phyloP scores from a whole-genome alignment of 2,113 vertebrate species.

The Procapra przewalskii region DNA sequence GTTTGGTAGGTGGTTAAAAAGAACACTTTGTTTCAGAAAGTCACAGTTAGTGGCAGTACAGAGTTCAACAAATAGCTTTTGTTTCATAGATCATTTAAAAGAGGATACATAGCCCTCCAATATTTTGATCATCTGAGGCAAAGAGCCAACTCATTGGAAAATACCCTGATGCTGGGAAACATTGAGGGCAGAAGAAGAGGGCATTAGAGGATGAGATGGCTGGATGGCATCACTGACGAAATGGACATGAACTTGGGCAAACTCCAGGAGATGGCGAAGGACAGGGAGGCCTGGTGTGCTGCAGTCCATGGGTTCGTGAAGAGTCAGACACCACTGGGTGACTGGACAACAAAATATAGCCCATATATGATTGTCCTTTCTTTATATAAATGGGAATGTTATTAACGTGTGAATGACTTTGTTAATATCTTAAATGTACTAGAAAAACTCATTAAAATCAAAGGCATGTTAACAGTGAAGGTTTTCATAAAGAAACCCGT shows the following conservation, averaged over 20 bases:
- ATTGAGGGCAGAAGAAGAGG: neutral
- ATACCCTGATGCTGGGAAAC: neutral
- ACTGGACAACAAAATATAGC: neutral
- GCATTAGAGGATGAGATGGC: neutral
- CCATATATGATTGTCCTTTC: neutral
- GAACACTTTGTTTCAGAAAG: neutral
- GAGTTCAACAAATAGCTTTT: neutral
- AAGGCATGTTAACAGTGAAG: neutral
- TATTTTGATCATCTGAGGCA: neutral
- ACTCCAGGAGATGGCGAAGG: neutral
- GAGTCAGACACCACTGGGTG: neutral
- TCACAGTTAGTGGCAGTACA: neutral
- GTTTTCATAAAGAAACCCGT: neutral
- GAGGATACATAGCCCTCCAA: neutral
- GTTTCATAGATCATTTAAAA: neutral
- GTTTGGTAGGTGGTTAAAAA: neutral
- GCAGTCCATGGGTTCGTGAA: rapidly evolving
- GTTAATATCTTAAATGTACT: neutral
- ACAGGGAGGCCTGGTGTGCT: neutral
- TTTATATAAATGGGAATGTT: neutral
- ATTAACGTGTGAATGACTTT: neutral
- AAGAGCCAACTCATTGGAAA: neutral
- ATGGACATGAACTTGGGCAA: neutral
- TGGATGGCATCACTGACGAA: neutral
- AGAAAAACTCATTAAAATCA: neutral